Percentiles rank a stretch among this genome's conserved stretches.
Conservation (phyloP, 2,113 vertebrate genomes). For the Sapayoa aenigma region DNA sequence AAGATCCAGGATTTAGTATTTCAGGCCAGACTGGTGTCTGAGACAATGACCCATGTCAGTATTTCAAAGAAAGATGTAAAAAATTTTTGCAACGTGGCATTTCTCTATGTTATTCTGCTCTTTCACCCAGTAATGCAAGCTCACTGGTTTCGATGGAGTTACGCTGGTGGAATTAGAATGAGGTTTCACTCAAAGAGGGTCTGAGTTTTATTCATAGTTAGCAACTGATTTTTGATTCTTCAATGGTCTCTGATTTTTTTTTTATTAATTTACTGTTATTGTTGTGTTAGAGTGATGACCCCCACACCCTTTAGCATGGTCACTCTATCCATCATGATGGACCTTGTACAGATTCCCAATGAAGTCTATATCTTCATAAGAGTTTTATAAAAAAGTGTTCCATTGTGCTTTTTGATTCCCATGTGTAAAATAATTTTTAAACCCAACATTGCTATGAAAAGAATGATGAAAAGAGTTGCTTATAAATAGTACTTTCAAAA, state of each 20-base stretch:
- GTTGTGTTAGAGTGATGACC: neutral
- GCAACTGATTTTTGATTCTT: neutral
- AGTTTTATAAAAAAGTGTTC: neutral
- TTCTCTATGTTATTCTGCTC: neutral
- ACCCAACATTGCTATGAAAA: neutral
- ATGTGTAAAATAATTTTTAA: neutral
- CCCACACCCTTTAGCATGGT: neutral
- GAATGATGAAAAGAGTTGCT: neutral
- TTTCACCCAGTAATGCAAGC: neutral
- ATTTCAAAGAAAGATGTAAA: conserved; percentile 20
- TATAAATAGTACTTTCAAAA: conserved; percentile 8
- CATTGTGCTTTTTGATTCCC: neutral
- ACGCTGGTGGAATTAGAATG: neutral
- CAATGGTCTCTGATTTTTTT: neutral
- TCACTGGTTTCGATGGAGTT: neutral
- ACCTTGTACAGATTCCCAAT: neutral
- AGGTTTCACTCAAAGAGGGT: neutral
- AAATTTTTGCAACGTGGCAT: neutral
- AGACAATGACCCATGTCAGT: neutral
- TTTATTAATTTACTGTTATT: neutral
- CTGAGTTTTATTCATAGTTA: neutral
- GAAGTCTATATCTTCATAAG: neutral
- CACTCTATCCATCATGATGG: neutral
- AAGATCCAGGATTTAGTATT: neutral
- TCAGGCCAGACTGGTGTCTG: neutral